Conservation (phyloP, 1,140 invertebrate species). For the Anoplophora glabripennis region DNA sequence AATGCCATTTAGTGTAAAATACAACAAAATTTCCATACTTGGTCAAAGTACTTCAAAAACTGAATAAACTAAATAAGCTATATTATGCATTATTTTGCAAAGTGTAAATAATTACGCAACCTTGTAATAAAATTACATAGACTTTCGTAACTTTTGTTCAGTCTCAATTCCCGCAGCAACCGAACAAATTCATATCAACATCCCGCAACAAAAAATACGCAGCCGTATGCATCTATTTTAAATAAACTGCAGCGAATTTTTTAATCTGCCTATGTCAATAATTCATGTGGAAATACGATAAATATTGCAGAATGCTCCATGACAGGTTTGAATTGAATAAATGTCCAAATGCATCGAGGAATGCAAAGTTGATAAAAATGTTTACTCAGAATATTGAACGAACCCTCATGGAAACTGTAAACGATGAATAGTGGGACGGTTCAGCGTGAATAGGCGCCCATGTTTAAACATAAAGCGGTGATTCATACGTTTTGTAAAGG, state of each 20-base stretch:
- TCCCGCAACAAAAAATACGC: background rate
- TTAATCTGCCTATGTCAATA: background rate
- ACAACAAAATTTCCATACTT: too few relatives aligned
- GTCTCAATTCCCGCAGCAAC: too few relatives aligned
- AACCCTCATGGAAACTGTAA: background rate
- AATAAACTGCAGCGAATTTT: background rate
- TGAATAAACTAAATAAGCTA: too few relatives aligned
- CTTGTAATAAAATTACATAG: background rate
- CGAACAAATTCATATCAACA: background rate
- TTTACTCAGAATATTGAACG: slow-evolving; percentile 3
- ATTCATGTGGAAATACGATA: slow-evolving; percentile 2
- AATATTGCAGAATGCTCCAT: slow-evolving; percentile 1
- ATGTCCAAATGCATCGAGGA: slow-evolving; percentile 3
- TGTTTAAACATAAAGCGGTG: too few relatives aligned
- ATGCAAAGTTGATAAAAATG: slow-evolving; percentile 1
- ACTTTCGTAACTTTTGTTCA: too few relatives aligned
- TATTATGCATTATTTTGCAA: too few relatives aligned
- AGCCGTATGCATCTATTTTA: background rate
- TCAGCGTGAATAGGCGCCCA: too few relatives aligned
- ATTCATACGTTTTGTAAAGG: too few relatives aligned
- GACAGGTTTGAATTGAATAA: slow-evolving; percentile 2
- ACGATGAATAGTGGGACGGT: too few relatives aligned
- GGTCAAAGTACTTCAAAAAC: too few relatives aligned
- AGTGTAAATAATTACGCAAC: too few relatives aligned
- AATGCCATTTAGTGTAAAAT: too few relatives aligned